Evolutionary conservation across 2,113 vertebrate genomes (phyloP).

Genomic region (Sceloporus undulatus): DNA sequence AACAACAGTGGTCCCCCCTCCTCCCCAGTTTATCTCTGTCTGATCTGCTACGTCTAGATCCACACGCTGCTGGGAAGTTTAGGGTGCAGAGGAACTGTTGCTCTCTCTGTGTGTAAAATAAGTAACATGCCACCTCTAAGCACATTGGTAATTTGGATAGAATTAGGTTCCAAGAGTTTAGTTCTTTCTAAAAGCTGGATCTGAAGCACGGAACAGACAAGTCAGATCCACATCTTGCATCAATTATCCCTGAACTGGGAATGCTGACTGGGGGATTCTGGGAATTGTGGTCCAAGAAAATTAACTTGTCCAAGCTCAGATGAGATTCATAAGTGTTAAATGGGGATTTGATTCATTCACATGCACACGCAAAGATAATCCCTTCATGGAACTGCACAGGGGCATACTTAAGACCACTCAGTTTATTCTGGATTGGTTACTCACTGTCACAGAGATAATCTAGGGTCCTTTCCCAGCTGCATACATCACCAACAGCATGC

Average conservation of each 20-base stretch:
- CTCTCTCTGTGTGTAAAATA: neutral
- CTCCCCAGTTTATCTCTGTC: neutral
- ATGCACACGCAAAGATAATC: neutral
- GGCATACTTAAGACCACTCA: neutral
- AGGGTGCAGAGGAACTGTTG: neutral
- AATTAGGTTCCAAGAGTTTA: neutral
- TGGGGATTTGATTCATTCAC: neutral
- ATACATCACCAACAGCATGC: neutral
- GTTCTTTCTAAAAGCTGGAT: neutral
- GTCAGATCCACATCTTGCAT: neutral
- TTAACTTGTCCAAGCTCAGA: neutral
- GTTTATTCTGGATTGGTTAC: neutral
- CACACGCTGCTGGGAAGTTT: neutral
- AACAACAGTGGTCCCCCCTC: accelerated
- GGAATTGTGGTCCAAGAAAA: neutral
- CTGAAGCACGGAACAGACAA: neutral
- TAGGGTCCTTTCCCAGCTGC: neutral
- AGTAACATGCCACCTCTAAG: neutral
- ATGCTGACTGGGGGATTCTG: neutral
- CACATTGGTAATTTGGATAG: neutral
- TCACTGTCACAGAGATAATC: neutral
- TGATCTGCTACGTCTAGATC: neutral
- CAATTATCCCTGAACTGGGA: neutral
- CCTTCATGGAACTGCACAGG: neutral
- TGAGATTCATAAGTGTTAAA: no score